Percentiles rank a stretch among this genome's conserved stretches.
Evolutionary conservation across 2,797 vertebrate genomes (phyloP).

Genomic region (Syndactyla subalaris): DNA sequence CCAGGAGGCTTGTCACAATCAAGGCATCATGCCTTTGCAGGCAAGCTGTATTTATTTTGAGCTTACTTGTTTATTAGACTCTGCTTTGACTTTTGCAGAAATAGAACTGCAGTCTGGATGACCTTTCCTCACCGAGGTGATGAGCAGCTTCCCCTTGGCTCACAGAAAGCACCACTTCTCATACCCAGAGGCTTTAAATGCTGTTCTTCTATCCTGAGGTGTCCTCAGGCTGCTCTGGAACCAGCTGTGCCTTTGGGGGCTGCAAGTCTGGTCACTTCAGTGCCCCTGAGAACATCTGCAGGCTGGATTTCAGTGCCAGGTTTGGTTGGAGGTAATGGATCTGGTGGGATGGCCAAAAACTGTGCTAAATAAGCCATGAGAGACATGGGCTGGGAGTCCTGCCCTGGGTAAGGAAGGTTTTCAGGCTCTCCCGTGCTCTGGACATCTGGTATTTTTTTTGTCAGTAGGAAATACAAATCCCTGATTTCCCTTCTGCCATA

Average conservation of each 20-base stretch:
- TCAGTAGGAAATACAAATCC: neutral
- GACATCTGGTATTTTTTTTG: neutral
- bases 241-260: neutral
- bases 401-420: neutral
- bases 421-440: neutral
- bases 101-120: fast-evolving
- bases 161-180: neutral
- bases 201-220: neutral
- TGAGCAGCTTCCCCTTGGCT: neutral
- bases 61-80: neutral
- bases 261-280: neutral
- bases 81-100: neutral
- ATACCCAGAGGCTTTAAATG: neutral
- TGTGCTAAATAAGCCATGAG: neutral
- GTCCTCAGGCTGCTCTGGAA: neutral
- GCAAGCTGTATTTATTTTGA: neutral
- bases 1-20: neutral
- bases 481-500: neutral
- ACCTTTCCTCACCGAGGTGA: neutral
- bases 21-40: neutral
- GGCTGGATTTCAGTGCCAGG: neutral
- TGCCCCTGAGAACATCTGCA: fast-evolving
- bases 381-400: neutral
- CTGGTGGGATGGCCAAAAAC: neutral
- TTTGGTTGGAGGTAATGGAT: fast-evolving